Conservation (phyloP, 2,113 vertebrate genomes). For the Gulo gulo region DNA sequence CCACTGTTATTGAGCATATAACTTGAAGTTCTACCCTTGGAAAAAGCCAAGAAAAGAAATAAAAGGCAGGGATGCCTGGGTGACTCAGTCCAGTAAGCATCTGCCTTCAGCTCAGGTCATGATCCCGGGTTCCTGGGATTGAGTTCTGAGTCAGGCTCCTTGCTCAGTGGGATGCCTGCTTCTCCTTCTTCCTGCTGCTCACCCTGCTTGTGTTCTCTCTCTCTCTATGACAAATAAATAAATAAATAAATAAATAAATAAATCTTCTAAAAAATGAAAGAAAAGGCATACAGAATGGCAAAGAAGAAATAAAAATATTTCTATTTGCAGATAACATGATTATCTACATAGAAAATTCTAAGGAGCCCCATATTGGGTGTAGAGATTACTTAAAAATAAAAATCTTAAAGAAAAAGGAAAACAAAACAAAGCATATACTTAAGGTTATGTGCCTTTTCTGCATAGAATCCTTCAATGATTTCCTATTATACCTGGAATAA, state of each 20-base stretch:
- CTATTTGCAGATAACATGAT: neutral
- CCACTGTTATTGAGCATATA: neutral
- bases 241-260: neutral
- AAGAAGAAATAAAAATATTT: neutral
- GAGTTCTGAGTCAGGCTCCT: neutral
- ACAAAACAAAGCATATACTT: neutral
- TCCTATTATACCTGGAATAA: neutral
- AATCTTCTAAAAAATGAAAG: neutral
- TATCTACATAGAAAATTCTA: neutral
- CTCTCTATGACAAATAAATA: neutral
- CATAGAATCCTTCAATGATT: neutral
- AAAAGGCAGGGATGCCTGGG: neutral
- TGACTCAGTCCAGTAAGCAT: neutral
- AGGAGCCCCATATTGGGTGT: neutral
- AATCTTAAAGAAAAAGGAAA: neutral
- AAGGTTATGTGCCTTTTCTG: neutral
- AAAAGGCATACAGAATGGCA: neutral
- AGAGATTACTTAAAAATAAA: neutral
- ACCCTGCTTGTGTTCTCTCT: neutral
- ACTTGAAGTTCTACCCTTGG: neutral
- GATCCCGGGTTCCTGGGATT: neutral
- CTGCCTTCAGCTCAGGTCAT: neutral
- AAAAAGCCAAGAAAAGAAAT: neutral
- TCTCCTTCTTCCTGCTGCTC: neutral
- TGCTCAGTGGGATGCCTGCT: neutral